Conservation (phyloP, 2,888 invertebrate species). For the Tipula lateralis region DNA sequence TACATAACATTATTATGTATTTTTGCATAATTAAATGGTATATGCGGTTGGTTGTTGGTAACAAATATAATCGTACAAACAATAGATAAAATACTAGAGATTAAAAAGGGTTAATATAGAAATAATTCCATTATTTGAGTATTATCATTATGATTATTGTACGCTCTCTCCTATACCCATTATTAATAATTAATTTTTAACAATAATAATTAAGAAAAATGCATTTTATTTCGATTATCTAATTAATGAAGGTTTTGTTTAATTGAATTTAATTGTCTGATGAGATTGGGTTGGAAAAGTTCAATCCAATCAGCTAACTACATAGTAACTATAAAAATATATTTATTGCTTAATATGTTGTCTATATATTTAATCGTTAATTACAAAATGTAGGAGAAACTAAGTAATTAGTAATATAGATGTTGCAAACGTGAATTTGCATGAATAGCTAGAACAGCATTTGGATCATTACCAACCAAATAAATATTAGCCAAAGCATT, state of each 20-base stretch:
- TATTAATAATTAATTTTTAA: not conserved
- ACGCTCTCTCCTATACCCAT: too few relatives aligned
- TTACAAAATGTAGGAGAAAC: too few relatives aligned
- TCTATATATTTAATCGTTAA: too few relatives aligned
- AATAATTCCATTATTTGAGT: not conserved
- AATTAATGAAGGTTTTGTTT: too few relatives aligned
- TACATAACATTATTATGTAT: not conserved
- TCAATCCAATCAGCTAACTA: too few relatives aligned
- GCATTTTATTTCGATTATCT: slow-evolving; percentile 11
- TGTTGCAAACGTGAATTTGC: not conserved
- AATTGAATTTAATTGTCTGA: too few relatives aligned
- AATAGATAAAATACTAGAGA: not conserved
- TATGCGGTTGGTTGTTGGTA: too few relatives aligned
- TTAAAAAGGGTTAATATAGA: not conserved
- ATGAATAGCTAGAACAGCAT: slow-evolving; percentile 33
- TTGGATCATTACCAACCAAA: not conserved
- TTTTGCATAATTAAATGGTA: not conserved
- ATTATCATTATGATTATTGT: not conserved
- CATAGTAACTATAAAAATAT: too few relatives aligned
- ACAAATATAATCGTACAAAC: too few relatives aligned
- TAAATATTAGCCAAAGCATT: slow-evolving; percentile 30
- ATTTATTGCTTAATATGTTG: too few relatives aligned
- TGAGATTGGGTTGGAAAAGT: too few relatives aligned
- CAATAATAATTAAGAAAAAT: not conserved
- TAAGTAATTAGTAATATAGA: too few relatives aligned